Percentiles rank a stretch among this genome's conserved stretches.
Conservation (phyloP, 2,113 vertebrate species). For the Centropristis striata region DNA sequence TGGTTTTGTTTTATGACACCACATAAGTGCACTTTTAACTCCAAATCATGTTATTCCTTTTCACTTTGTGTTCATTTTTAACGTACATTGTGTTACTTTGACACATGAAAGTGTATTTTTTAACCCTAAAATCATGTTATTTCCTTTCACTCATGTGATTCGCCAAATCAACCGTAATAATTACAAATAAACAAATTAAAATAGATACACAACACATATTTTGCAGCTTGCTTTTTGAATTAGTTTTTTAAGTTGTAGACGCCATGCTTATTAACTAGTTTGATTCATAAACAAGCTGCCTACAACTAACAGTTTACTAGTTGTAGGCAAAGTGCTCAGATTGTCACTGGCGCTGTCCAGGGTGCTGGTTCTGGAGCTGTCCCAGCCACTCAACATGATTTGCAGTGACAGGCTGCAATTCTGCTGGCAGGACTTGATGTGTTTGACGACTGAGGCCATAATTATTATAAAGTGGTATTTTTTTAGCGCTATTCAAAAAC, state of each 20-base stretch:
- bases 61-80: too few species aligned
- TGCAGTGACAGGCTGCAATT: neutral
- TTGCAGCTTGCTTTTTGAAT: neutral
- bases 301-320: neutral
- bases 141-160: too few species aligned
- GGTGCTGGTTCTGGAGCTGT: neutral
- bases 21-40: too few species aligned
- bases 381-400: neutral
- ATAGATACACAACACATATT: too few species aligned
- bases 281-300: too few species aligned
- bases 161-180: neutral
- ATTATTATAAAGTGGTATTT: neutral
- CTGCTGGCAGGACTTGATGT: neutral
- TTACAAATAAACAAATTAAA: too few species aligned
- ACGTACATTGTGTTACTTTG: too few species aligned
- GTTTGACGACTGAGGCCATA: neutral
- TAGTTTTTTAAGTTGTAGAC: neutral
- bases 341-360: neutral
- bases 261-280: too few species aligned
- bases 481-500: neutral
- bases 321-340: neutral
- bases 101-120: too few species aligned
- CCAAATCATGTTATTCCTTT: too few species aligned
- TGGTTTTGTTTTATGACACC: too few species aligned
- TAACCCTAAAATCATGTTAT: too few species aligned